Evolutionary conservation across 1,140 invertebrate genomes (phyloP).

Genomic region (Cotesia vestalis): DNA sequence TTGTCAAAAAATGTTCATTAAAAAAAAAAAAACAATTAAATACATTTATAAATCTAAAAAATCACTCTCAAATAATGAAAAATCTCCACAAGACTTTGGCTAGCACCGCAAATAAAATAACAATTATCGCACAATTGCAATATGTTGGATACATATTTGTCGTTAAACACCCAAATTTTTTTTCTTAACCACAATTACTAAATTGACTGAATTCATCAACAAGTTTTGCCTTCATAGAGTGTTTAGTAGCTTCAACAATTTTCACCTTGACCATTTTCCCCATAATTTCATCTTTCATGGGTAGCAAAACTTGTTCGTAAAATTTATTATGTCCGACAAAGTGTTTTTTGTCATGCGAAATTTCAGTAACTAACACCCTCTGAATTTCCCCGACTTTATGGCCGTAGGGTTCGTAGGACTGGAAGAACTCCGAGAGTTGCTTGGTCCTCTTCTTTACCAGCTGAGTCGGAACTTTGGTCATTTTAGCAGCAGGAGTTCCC

Average conservation of each 20-base stretch:
- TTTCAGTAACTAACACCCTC: constrained; percentile 90
- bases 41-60: neutral
- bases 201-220: constrained; percentile 58
- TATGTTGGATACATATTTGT: constrained; percentile 42
- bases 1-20: neutral
- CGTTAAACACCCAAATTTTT: constrained; percentile 42
- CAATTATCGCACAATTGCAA: constrained; percentile 39
- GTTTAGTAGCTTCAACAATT: constrained; percentile 81
- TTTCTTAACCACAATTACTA: constrained; percentile 13
- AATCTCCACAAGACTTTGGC: constrained; percentile 52
- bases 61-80: constrained; percentile 36
- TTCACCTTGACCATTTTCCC: constrained; percentile 85
- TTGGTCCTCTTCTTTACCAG: constrained; percentile 92
- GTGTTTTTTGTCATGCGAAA: constrained; percentile 89
- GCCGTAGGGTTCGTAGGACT: constrained; percentile 88
- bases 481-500: constrained; percentile 92
- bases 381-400: constrained; percentile 80
- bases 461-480: constrained; percentile 82
- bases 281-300: constrained; percentile 79
- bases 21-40: neutral
- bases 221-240: constrained; percentile 84
- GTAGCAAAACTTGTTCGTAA: constrained; percentile 94
- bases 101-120: constrained; percentile 48
- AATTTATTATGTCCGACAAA: constrained; percentile 95
- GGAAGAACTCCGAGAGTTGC: constrained; percentile 87